These are phyloP conservation scores for Falco naumanni DNA, from an alignment of 2,797 vertebrate species.

Conservation along the genomic window DNA sequence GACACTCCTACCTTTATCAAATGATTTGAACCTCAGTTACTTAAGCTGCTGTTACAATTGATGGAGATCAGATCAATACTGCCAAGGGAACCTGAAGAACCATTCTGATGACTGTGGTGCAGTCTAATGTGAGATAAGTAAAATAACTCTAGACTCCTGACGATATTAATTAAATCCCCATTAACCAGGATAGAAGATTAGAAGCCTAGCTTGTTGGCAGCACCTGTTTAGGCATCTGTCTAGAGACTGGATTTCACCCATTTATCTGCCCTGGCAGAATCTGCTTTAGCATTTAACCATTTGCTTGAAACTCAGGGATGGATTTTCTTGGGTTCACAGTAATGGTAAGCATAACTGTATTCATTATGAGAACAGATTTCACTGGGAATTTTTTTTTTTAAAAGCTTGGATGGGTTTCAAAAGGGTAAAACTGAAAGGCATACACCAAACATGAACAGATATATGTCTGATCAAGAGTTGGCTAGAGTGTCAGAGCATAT, in stretches of 20 bases:
- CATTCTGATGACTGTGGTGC: background rate
- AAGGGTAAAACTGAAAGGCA: background rate
- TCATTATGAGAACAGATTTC: background rate
- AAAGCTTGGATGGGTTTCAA: background rate
- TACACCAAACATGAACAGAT: accelerated
- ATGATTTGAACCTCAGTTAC: background rate
- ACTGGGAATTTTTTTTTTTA: background rate
- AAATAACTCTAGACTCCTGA: background rate
- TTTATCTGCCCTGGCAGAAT: background rate
- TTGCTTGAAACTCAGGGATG: background rate
- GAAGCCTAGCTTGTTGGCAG: background rate
- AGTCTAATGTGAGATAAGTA: background rate
- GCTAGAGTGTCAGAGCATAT: background rate
- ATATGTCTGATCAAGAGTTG: background rate
- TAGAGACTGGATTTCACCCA: background rate
- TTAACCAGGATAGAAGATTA: background rate
- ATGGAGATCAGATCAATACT: background rate
- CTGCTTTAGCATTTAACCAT: background rate
- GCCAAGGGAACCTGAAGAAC: background rate
- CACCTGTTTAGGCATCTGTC: background rate
- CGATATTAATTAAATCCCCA: background rate
- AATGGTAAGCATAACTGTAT: background rate
- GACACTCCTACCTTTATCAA: background rate
- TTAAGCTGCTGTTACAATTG: background rate
- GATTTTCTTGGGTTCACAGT: background rate